phyloP scores from a whole-genome alignment of 2,797 vertebrate genomes.

The Cynopterus sphinx region DNA sequence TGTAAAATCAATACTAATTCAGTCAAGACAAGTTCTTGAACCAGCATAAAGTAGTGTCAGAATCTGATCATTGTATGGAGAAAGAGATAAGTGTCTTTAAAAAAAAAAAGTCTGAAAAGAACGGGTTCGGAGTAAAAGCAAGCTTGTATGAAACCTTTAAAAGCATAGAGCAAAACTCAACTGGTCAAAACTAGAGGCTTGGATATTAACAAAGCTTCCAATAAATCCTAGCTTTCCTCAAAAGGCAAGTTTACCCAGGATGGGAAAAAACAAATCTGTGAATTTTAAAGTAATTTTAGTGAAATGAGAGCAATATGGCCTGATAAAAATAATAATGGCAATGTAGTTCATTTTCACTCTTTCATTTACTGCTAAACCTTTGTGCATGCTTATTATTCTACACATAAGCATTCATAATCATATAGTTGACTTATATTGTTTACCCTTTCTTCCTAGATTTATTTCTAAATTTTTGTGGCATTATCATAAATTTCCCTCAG shows the following conservation, averaged over 20 bases:
- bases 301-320: neutral
- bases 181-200: neutral
- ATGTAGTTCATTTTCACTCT: neutral
- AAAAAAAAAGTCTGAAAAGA: neutral
- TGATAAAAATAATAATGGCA: neutral
- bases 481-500: neutral
- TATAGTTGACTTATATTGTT: neutral
- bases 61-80: neutral
- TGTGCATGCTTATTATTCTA: neutral
- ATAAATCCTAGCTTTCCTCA: constrained; percentile 3
- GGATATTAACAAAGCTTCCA: neutral
- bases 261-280: neutral
- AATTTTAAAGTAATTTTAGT: neutral
- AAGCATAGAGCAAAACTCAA: neutral
- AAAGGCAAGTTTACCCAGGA: constrained; percentile 6
- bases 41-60: constrained; percentile 12
- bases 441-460: neutral
- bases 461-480: neutral
- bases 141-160: constrained; percentile 12
- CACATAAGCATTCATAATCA: neutral
- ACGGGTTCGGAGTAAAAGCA: neutral
- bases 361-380: neutral
- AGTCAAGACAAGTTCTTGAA: constrained; percentile 72
- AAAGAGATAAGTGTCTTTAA: constrained; percentile 20
- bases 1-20: constrained; percentile 77